Conservation (phyloP, 2,113 vertebrate genomes). For the Erythrocercus mccallii region DNA sequence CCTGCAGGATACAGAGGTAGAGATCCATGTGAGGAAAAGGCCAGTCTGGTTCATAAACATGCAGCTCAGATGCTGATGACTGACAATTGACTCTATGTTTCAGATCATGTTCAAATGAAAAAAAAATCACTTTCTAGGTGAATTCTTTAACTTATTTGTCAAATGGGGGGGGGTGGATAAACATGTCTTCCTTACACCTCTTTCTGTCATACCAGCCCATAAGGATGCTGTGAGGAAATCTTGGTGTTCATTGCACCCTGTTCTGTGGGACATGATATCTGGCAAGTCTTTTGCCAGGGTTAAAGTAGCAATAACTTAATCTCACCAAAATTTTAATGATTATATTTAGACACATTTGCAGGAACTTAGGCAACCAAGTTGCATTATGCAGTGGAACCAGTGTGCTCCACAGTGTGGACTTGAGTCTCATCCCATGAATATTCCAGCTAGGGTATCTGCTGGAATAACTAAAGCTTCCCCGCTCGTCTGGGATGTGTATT, state of each 20-base stretch:
- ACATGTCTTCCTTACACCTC: not conserved
- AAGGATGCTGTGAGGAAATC: not conserved
- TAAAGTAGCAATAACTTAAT: not conserved
- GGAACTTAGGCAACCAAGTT: not conserved
- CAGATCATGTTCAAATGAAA: not conserved
- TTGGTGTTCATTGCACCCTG: not conserved
- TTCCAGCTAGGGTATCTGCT: not conserved
- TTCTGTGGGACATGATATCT: not conserved
- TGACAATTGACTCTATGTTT: not conserved
- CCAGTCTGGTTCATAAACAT: not conserved
- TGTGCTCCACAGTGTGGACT: not conserved
- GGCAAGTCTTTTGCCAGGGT: not conserved
- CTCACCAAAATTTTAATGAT: not conserved
- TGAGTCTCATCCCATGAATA: not conserved
- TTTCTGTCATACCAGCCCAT: not conserved
- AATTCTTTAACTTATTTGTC: not conserved
- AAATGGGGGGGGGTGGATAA: accelerated
- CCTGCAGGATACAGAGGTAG: not conserved
- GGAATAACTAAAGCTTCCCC: not conserved
- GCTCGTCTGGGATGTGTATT: not conserved
- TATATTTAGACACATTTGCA: not conserved
- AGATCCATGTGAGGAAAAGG: not conserved
- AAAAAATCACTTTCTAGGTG: not conserved
- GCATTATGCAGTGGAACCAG: not conserved
- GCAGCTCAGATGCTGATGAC: not conserved